phyloP scores from a whole-genome alignment of 1,140 invertebrate species.

The Pseudomyrmex dendroicus region DNA sequence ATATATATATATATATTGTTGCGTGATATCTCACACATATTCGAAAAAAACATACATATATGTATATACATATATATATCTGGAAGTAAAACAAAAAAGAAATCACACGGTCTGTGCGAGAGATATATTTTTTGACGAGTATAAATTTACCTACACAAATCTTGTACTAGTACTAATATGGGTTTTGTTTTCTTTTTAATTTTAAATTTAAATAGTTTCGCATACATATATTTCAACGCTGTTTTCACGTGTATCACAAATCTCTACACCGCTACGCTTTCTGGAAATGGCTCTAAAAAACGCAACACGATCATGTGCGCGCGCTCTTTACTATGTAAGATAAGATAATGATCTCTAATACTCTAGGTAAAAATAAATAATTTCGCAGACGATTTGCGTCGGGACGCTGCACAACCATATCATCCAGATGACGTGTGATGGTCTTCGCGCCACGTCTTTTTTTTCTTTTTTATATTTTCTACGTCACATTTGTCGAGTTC shows the following conservation, averaged over 20 bases:
- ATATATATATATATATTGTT: constrained; percentile 10
- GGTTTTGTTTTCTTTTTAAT: too few relatives aligned
- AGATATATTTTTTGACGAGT: constrained; percentile 44
- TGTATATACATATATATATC: background rate
- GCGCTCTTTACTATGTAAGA: constrained; percentile 50
- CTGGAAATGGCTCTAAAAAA: constrained; percentile 47
- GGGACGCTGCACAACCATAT: constrained; percentile 34
- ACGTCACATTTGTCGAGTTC: too few relatives aligned
- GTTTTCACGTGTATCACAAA: constrained; percentile 3
- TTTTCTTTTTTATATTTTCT: too few relatives aligned
- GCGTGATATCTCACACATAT: constrained; percentile 1
- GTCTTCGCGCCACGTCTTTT: too few relatives aligned
- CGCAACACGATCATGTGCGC: constrained; percentile 12
- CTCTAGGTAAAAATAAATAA: constrained; percentile 46
- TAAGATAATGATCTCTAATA: constrained; percentile 60
- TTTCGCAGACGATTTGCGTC: constrained; percentile 39
- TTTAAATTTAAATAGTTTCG: background rate
- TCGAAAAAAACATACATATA: background rate
- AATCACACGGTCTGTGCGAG: background rate
- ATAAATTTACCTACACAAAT: constrained; percentile 46
- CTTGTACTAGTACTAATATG: constrained; percentile 33
- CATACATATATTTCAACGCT: constrained; percentile 45
- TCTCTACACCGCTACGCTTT: constrained; percentile 25
- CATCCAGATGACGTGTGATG: constrained; percentile 1
- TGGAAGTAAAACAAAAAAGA: background rate